A percentile compares a stretch with the other conserved stretches of the same genome.
Evolutionary conservation across 2,888 invertebrate genomes (phyloP).

Genomic region (Philereme transversata): DNA sequence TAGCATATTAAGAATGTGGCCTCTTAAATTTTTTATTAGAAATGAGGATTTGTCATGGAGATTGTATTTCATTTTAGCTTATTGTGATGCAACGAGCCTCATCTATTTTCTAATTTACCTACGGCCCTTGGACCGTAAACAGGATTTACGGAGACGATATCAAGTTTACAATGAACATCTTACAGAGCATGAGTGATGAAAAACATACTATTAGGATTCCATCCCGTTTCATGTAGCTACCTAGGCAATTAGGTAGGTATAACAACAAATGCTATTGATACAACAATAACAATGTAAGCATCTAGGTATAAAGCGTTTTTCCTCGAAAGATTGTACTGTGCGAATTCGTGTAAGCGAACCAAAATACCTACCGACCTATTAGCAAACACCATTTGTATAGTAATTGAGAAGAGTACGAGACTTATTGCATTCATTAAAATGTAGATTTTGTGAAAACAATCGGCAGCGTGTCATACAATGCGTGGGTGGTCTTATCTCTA

Average conservation of each 20-base stretch:
- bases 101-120: no score
- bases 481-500: constrained; percentile 16
- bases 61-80: no score
- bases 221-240: no score
- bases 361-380: neutral
- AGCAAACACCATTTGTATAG: neutral
- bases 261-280: constrained; percentile 13
- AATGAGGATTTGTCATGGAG: no score
- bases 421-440: constrained; percentile 1
- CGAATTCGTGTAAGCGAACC: neutral
- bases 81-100: no score
- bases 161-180: no score
- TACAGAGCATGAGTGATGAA: no score
- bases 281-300: constrained; percentile 1
- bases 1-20: no score
- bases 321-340: constrained; percentile 13
- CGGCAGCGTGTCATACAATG: constrained; percentile 8
- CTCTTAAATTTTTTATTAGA: no score
- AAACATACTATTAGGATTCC: no score
- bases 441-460: constrained; percentile 21
- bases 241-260: neutral
- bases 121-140: no score
- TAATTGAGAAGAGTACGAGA: neutral
- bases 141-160: no score
- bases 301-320: constrained; percentile 6